A percentile compares a stretch with the other conserved stretches of the same genome.
Conservation (phyloP, 2,797 vertebrate species). For the Rhodeus uyekii region DNA sequence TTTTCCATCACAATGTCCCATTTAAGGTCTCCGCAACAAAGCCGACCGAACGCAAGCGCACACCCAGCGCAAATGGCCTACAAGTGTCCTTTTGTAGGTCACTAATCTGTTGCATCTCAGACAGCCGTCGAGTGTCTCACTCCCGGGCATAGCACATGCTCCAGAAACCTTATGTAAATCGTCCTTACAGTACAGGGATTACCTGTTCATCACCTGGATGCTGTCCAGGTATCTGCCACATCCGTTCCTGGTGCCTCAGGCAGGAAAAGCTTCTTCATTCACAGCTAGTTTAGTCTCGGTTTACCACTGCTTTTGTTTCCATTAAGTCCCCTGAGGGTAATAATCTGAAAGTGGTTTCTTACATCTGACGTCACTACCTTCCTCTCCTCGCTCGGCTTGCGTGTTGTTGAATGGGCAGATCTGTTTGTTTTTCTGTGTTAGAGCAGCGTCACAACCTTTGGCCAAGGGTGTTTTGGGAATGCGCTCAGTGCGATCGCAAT, state of each 20-base stretch:
- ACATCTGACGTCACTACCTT: slow-evolving; percentile 52
- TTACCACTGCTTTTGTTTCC: slow-evolving; percentile 25
- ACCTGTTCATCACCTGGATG: slow-evolving; percentile 67
- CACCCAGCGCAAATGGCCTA: not conserved
- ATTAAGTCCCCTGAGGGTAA: slow-evolving; percentile 32
- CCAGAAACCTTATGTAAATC: slow-evolving; percentile 45
- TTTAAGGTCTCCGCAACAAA: not conserved
- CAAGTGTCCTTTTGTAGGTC: not conserved
- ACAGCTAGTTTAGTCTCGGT: slow-evolving; percentile 21
- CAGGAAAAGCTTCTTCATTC: slow-evolving; percentile 51
- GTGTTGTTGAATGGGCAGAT: slow-evolving; percentile 55
- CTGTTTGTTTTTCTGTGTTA: slow-evolving; percentile 69
- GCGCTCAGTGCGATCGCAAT: slow-evolving; percentile 61
- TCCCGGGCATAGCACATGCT: not conserved
- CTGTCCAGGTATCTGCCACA: slow-evolving; percentile 72
- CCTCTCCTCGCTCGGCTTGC: slow-evolving; percentile 40
- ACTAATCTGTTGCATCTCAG: slow-evolving; percentile 23
- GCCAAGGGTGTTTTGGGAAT: slow-evolving; percentile 63
- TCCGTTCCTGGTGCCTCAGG: slow-evolving; percentile 54
- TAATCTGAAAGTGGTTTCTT: slow-evolving; percentile 44
- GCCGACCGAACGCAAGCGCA: not conserved
- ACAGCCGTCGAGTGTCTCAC: slow-evolving; percentile 3
- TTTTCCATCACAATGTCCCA: not conserved
- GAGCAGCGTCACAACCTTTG: slow-evolving; percentile 70
- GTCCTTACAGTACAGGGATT: slow-evolving; percentile 61